Conservation (phyloP, 2,797 vertebrate species). For the Lindbergichthys nudifrons region DNA sequence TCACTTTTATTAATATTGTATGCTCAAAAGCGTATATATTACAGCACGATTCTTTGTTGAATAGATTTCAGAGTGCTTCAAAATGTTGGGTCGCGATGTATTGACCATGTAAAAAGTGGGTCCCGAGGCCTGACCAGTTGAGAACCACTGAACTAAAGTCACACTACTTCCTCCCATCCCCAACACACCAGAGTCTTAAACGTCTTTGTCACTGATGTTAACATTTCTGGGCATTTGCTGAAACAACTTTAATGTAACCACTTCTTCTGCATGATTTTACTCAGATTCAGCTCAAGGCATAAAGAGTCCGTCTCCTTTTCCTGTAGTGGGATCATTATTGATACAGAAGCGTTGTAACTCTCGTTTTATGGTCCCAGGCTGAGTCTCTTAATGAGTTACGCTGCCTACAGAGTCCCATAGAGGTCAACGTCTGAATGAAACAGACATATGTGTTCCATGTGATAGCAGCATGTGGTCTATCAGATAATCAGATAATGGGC, state of each 20-base stretch:
- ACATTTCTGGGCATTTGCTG: neutral
- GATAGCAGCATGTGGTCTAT: slow-evolving; percentile 38
- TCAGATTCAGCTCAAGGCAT: slow-evolving; percentile 8
- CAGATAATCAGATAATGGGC: slow-evolving; percentile 48
- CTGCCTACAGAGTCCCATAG: slow-evolving; percentile 33
- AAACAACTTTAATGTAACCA: neutral
- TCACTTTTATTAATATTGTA: too few relatives aligned
- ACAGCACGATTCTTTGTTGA: too few relatives aligned
- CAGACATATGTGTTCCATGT: slow-evolving; percentile 28
- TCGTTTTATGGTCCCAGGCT: slow-evolving; percentile 12
- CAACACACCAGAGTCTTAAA: neutral
- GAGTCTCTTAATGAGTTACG: slow-evolving; percentile 41
- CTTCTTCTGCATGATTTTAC: neutral
- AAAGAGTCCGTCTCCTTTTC: neutral
- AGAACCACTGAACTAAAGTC: too few relatives aligned
- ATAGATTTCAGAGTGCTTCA: too few relatives aligned
- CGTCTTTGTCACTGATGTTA: neutral
- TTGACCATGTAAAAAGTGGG: too few relatives aligned
- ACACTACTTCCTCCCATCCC: neutral
- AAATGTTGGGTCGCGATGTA: too few relatives aligned
- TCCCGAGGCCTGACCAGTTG: too few relatives aligned
- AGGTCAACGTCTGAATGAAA: slow-evolving; percentile 32
- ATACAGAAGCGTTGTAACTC: slow-evolving; percentile 25
- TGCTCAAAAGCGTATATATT: too few relatives aligned
- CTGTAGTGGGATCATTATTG: slow-evolving; percentile 15